phyloP scores from a whole-genome alignment of 1,140 invertebrate species.

The Eupristina koningsbergeri region DNA sequence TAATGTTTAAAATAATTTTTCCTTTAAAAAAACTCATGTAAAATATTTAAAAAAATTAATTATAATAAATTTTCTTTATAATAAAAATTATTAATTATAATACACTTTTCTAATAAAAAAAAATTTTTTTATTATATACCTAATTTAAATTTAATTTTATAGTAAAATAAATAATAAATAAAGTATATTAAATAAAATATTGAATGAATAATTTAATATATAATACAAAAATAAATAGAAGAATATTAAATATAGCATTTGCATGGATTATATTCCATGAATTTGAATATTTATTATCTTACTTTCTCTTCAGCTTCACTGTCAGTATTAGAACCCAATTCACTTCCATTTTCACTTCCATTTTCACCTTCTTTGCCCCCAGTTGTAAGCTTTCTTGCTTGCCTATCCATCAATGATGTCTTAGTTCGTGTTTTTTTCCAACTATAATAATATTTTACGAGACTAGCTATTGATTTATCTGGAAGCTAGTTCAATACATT shows the following conservation, averaged over 20 bases:
- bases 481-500: constrained; percentile 80
- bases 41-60: constrained; percentile 14
- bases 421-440: constrained; percentile 97
- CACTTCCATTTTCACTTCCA: constrained; percentile 83
- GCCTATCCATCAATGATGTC: constrained; percentile 93
- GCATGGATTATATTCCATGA: constrained; percentile 53
- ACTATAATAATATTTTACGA: constrained; percentile 98
- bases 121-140: too few relatives aligned
- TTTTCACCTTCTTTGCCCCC: constrained; percentile 77
- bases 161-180: neutral
- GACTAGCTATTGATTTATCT: constrained; percentile 95
- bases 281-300: constrained; percentile 67
- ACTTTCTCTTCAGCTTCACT: constrained; percentile 92
- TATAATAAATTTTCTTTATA: too few relatives aligned
- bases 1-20: constrained; percentile 9
- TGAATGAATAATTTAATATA: constrained; percentile 37
- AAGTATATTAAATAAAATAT: constrained; percentile 16
- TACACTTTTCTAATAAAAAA: too few relatives aligned
- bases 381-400: constrained; percentile 82
- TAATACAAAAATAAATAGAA: constrained; percentile 22
- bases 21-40: constrained; percentile 33
- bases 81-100: too few relatives aligned
- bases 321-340: constrained; percentile 86
- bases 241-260: constrained; percentile 23
- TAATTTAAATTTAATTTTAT: too few relatives aligned